A percentile compares a stretch with the other conserved stretches of the same genome.
Evolutionary conservation across 2,888 invertebrate species (phyloP).

Genomic region (Eulithis prunata): DNA sequence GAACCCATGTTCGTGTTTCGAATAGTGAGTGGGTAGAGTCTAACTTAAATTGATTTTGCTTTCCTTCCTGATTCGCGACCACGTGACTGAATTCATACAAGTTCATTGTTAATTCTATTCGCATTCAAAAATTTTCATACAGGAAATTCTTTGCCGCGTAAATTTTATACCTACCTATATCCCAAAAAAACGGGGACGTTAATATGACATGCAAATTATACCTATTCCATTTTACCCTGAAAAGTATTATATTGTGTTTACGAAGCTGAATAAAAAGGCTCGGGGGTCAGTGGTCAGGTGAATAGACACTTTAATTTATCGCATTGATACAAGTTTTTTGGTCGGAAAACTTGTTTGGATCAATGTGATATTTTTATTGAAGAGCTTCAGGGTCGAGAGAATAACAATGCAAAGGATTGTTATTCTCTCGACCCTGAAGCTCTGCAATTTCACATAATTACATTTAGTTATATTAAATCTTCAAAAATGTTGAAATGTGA

Average conservation of each 20-base stretch:
- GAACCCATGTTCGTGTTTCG: slow-evolving; percentile 20
- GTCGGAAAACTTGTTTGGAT: too few relatives aligned
- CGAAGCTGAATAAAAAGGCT: slow-evolving; percentile 13
- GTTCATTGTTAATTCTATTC: slow-evolving; percentile 36
- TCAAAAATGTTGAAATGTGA: too few relatives aligned
- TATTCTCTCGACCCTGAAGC: too few relatives aligned
- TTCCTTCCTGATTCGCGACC: slow-evolving; percentile 21
- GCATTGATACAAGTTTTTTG: too few relatives aligned
- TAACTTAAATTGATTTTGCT: slow-evolving; percentile 33
- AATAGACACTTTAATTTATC: too few relatives aligned
- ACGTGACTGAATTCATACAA: slow-evolving; percentile 28
- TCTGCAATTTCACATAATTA: too few relatives aligned
- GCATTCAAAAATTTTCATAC: slow-evolving; percentile 35
- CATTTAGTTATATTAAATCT: too few relatives aligned
- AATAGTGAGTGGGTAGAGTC: slow-evolving; percentile 24
- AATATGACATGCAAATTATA: slow-evolving; percentile 33
- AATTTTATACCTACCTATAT: slow-evolving; percentile 23
- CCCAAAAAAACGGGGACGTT: slow-evolving; percentile 26
- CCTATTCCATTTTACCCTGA: slow-evolving; percentile 35
- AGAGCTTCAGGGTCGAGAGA: too few relatives aligned
- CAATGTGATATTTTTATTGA: too few relatives aligned
- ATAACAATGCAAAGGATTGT: too few relatives aligned
- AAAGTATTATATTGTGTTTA: slow-evolving; percentile 21
- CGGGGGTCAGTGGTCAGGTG: slow-evolving; percentile 15
- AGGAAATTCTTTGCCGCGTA: slow-evolving; percentile 28